Evolutionary conservation across 2,797 vertebrate species (phyloP), one percentile per base, ranked within the genome.

Genomic region (Aulostomus chinensis): DNA sequence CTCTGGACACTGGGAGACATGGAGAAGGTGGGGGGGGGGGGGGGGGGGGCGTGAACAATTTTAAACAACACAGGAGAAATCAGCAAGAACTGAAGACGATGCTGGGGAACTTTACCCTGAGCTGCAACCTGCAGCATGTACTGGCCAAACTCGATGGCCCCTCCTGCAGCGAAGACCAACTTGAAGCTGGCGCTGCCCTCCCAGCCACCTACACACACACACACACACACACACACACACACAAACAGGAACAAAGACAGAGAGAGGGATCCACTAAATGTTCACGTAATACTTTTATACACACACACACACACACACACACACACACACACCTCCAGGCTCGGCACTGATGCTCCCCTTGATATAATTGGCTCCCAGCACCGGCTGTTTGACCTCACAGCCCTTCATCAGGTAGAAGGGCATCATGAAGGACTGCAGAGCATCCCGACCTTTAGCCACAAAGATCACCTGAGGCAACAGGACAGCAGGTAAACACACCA

Each of bases 71-170:
- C 10, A 6, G 14, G 14, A 7, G 7, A 11, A 13, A 14, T n/a
- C 3, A 0, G 3, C 13, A 1, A 21, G 20, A 21, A 21, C 3
- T 21, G 3, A 3, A n/a, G 20, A 3, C 1, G 9, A 2, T 18
- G 11, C 4, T 43, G 4, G 12, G 4, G 12, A 1, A 4, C 0
- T 57, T 1, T 92, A 99, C 97, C 95, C 92, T 97, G 96, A 12
- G 94, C 91, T 1, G 96, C 97, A 22, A 94, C 94, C 60, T 97
- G 94, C 38, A 99, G 80, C 97, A 99, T 98, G 39, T 86, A 85
- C 65, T 99, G 95, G 25, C 97, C 97, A 36, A 99, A 99, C 85
- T 99, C 97, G 1, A 99, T 98, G 14, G 97, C 96, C 13, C 97
- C 97, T 18, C 97, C 97, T 1, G 93, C 88, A 15, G 80, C 83